Percentiles rank a stretch among this genome's conserved stretches.
phyloP scores from a whole-genome alignment of 2,888 invertebrate genomes.

The Lagria hirta region DNA sequence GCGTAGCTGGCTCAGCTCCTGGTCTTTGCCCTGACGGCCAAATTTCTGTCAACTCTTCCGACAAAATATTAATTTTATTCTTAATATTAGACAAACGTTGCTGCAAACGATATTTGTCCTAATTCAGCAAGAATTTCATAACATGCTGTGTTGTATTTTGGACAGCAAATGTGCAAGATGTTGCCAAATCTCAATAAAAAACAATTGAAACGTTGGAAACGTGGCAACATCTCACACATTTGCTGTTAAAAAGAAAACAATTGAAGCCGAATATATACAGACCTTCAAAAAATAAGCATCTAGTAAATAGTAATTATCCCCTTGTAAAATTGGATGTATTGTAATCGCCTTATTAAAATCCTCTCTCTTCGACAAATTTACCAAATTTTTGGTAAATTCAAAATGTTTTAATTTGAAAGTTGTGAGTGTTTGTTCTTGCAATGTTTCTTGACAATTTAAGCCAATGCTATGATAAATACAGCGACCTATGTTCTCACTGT shows the following conservation, averaged over 20 bases:
- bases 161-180: too few species aligned
- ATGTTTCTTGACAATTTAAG: constrained; percentile 59
- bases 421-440: constrained; percentile 59
- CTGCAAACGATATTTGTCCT: constrained; percentile 37
- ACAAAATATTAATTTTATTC: constrained; percentile 39
- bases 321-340: constrained; percentile 64
- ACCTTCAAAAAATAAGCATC: constrained; percentile 74
- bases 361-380: constrained; percentile 49
- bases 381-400: constrained; percentile 52
- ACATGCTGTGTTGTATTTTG: too few species aligned
- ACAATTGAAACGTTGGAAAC: background rate
- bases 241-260: too few species aligned
- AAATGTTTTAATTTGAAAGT: constrained; percentile 55
- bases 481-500: constrained; percentile 85
- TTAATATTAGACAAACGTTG: constrained; percentile 40
- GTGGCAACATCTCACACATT: background rate
- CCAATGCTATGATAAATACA: constrained; percentile 76
- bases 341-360: constrained; percentile 63
- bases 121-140: too few species aligned
- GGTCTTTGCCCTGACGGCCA: constrained; percentile 78
- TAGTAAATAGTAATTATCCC: constrained; percentile 66
- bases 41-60: constrained; percentile 44
- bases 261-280: background rate
- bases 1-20: constrained; percentile 66
- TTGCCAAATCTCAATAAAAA: background rate